Evolutionary conservation across 2,888 invertebrate species (phyloP), one percentile per base, ranked within the genome.

Genomic region (Stenodera caucasica): DNA sequence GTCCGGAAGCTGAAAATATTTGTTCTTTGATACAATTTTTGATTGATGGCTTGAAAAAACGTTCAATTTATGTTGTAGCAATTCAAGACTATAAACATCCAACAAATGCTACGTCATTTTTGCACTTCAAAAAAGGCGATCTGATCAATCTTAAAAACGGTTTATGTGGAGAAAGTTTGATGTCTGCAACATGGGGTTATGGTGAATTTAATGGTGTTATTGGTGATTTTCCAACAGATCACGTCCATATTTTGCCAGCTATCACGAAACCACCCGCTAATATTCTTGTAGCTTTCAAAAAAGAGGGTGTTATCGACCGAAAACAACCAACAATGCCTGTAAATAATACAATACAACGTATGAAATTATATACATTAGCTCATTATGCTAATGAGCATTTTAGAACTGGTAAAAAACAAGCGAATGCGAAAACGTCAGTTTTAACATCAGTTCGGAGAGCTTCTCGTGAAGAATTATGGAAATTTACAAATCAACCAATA

Each of bases 151-250:
- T 98, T 53, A 86, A 90, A 55, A 89, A 90, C 61, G 89, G 89
- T 55, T 85, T 86, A 57, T 88, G 83, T 2, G 96, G 96, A 0
- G 90, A 90, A 75, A 86, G 86, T 4, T 82, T 95, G 23, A 84
- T 91, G 82, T 87, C 86, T 68, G 84, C 85, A 21, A 87, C 87
- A 18, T 90, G 90, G 89, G 89, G 88, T 58, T 85, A 86, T 55
- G 93, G 93, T 12, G 84, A 86, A 69, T 86, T 87, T 55, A 89
- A 90, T 61, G 87, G 86, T 1, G 83, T 86, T 65, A 83, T 85
- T 71, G 97, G 96, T 0, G 87, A 94, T 71, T 95, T 97, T 80
- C 91, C 93, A 0, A 90, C 91, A 0, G 94, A 95, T 74, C 88
- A 87, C 75, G 90, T 96, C 14, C 92, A 94, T 71, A 90, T 97